A percentile compares a stretch with the other conserved stretches of the same genome.
These are phyloP conservation scores for Anaspis maculata DNA, from an alignment of 2,888 invertebrate species.

Conservation along the genomic window DNA sequence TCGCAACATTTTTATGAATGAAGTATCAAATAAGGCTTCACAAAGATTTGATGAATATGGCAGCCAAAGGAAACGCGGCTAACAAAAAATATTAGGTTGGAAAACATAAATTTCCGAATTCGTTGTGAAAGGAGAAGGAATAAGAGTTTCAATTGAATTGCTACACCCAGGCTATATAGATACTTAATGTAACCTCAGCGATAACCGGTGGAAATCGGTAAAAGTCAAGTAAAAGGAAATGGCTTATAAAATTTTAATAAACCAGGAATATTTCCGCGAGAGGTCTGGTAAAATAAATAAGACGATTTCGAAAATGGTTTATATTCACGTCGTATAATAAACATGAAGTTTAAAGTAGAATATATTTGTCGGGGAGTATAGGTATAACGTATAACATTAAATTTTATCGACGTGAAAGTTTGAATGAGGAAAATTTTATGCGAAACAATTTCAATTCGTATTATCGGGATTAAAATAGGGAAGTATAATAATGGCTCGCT, in stretches of 20 bases:
- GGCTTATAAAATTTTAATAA: conserved; percentile 6
- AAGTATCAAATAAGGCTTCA: too few species aligned
- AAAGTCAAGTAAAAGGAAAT: conserved; percentile 5
- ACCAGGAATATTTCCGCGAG: conserved; percentile 7
- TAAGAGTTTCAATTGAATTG: conserved; percentile 1
- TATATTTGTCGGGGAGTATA: conserved; percentile 8
- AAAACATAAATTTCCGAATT: too few species aligned
- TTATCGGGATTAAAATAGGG: too few species aligned
- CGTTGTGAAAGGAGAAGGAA: too few species aligned
- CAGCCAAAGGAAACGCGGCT: too few species aligned
- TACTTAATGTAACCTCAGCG: conserved; percentile 4
- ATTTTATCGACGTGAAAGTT: conserved; percentile 9
- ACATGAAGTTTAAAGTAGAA: conserved; percentile 4
- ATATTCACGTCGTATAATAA: conserved; percentile 7
- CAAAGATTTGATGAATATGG: too few species aligned
- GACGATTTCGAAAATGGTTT: conserved; percentile 5
- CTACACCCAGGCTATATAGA: conserved; percentile 2
- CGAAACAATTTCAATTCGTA: conserved; percentile 8
- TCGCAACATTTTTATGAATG: too few species aligned
- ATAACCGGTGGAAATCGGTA: conserved; percentile 7
- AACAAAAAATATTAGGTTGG: too few species aligned
- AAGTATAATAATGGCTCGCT: too few species aligned
- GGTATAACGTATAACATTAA: conserved; percentile 8
- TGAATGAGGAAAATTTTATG: conserved; percentile 5
- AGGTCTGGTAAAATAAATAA: conserved; percentile 9